These are phyloP conservation scores for Electrophaes corylata DNA, from an alignment of 2,888 invertebrate species.

Conservation along the genomic window DNA sequence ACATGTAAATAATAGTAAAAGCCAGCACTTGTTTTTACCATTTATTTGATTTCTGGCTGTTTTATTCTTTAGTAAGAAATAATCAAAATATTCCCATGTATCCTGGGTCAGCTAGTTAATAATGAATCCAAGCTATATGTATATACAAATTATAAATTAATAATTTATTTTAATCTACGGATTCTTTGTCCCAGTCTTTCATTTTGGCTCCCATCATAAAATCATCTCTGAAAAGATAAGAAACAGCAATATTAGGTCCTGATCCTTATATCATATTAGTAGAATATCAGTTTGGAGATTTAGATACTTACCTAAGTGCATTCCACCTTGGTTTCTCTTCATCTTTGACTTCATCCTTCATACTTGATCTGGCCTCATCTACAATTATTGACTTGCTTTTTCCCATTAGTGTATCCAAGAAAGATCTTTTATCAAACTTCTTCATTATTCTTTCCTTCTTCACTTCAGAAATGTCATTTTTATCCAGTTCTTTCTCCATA, in stretches of 20 bases:
- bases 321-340: constrained; percentile 83
- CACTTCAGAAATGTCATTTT: constrained; percentile 89
- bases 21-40: no score
- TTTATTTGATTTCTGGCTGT: no score
- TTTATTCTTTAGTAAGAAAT: no score
- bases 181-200: constrained; percentile 96
- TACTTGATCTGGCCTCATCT: constrained; percentile 58
- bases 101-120: background rate
- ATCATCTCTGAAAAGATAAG: constrained; percentile 85
- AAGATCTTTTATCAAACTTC: constrained; percentile 89
- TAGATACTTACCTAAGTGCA: constrained; percentile 78
- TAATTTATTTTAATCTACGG: constrained; percentile 78
- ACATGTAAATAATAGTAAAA: no score
- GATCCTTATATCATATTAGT: background rate
- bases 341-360: constrained; percentile 70
- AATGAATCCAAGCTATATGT: constrained; percentile 9
- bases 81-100: no score
- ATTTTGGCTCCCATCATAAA: constrained; percentile 95
- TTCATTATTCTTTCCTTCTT: constrained; percentile 91
- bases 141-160: constrained; percentile 28
- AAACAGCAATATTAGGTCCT: background rate
- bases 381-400: constrained; percentile 84
- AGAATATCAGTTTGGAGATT: background rate
- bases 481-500: constrained; percentile 87
- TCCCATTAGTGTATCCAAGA: constrained; percentile 92